phyloP scores from a whole-genome alignment of 1,140 invertebrate genomes.

The Triops cancriformis region DNA sequence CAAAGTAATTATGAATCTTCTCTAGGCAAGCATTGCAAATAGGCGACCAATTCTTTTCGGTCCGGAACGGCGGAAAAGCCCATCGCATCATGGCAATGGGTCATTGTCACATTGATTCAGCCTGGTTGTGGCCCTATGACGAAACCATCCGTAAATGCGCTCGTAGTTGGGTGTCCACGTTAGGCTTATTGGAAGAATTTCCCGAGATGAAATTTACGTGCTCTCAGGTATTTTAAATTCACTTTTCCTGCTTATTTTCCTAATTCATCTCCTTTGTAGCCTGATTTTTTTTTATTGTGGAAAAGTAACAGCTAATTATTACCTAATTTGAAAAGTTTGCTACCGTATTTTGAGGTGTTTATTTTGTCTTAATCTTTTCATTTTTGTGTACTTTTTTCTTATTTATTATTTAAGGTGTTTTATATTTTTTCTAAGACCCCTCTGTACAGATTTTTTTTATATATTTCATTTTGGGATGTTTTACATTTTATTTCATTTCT shows the following conservation, averaged over 20 bases:
- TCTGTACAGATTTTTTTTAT: no score
- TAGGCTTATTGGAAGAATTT: conserved; percentile 46
- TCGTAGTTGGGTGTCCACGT: conserved; percentile 43
- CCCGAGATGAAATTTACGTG: conserved; percentile 45
- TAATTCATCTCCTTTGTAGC: conserved; percentile 18
- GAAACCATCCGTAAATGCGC: conserved; percentile 50
- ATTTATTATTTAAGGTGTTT: no score
- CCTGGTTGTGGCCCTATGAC: conserved; percentile 50
- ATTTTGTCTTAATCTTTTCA: no score
- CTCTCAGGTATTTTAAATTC: conserved; percentile 42
- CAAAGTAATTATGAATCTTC: conserved; percentile 25
- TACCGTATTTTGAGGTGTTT: no score
- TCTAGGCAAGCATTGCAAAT: conserved; percentile 40
- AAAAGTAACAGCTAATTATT: no score
- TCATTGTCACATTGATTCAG: conserved; percentile 51
- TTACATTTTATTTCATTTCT: no score
- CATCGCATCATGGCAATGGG: conserved; percentile 46
- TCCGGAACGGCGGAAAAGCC: conserved; percentile 43
- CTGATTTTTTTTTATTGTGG: conserved; percentile 20
- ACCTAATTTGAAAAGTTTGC: no score
- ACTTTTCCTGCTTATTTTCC: no score
- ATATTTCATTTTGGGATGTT: no score
- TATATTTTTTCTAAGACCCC: no score
- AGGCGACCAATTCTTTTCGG: conserved; percentile 40
- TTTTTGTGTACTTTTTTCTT: no score